Evolutionary conservation across 2,888 invertebrate genomes (phyloP), one percentile per base, ranked within the genome.

Genomic region (Synergus laeviventris): DNA sequence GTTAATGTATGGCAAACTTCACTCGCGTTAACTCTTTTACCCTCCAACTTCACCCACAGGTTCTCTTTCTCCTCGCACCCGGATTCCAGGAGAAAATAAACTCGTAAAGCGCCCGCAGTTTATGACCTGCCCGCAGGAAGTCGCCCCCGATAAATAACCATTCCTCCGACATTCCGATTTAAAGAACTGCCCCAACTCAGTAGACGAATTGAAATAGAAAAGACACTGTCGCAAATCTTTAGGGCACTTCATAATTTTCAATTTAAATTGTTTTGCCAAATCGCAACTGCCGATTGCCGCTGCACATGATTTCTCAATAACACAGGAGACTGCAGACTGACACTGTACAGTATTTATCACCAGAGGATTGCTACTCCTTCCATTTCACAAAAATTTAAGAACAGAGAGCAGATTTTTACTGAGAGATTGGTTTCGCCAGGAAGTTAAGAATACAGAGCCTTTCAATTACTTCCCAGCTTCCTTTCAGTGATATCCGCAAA

Each of bases 91-190:
- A 75, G 70, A 74, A 80, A 79, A 79, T 77, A 79, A 79, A 76
- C 77, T 80, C 75, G 75, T 77, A 79, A 80, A 80, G 61, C 77
- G 54, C 38, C 39, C 61, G 45, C 70, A 66, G 73, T 81, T 81
- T 81, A 81, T 74, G 79, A 74, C 61, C 73, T 61, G 45, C 70
- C 39, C 56, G 54, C 62, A 73, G 59, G 70, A 61, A 76, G 38
- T 31, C 31, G 31, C 70, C 49, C 5, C 31, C 49, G 70, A 49
- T 70, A 70, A 70, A 70, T 70, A 54, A 70, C 31, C 39, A 45
- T 62, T 56, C 12, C 45, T 8, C 7, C 70, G 59, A 38, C 45
- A 38, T 38, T 45, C n/a, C 36, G 24, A 66, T 70, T 21, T 70
- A n/a, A 59, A 39, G 31, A 18, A 16, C 61, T 56, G 24, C 14